These are phyloP conservation scores for Ammodytes marinus DNA, from an alignment of 2,113 vertebrate genomes.

Conservation along the genomic window DNA sequence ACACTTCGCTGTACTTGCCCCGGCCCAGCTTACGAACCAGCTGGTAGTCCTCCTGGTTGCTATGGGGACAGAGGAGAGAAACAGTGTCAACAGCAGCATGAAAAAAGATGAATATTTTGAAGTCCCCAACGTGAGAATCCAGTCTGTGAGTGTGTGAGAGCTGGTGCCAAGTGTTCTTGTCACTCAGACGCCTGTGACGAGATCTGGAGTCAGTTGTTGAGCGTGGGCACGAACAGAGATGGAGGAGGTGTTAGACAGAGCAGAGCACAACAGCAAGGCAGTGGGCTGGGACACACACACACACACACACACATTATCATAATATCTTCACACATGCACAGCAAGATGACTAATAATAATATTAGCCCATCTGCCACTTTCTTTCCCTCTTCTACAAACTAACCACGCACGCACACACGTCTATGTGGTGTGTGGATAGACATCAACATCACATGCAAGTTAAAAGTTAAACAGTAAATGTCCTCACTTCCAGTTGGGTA, in stretches of 20 bases:
- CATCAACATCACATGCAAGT: slow-evolving; percentile 30
- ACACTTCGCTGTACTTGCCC: slow-evolving; percentile 99
- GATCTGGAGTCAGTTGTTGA: background rate
- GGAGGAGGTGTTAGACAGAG: slow-evolving; percentile 31
- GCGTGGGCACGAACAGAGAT: background rate
- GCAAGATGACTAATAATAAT: slow-evolving; percentile 39
- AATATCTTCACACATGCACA: slow-evolving; percentile 57
- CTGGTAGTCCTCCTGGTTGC: slow-evolving; percentile 99
- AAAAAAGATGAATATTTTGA: background rate
- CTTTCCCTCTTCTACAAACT: background rate
- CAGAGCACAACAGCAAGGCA: slow-evolving; percentile 16
- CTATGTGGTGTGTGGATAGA: background rate
- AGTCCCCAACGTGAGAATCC: background rate
- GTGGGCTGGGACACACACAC: slow-evolving; percentile 7
- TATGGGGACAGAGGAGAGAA: slow-evolving; percentile 75
- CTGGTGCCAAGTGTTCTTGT: background rate
- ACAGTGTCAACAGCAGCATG: slow-evolving; percentile 13
- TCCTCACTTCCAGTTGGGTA: slow-evolving; percentile 96
- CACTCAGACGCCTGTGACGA: background rate
- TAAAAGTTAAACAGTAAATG: slow-evolving; percentile 43
- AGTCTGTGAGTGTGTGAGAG: background rate
- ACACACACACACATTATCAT: background rate
- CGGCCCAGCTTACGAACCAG: slow-evolving; percentile 97
- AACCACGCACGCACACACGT: background rate
- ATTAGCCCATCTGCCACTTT: slow-evolving; percentile 28